Evolutionary conservation across 1,140 invertebrate species (phyloP).

Genomic region (Lysiphlebus fabarum): DNA sequence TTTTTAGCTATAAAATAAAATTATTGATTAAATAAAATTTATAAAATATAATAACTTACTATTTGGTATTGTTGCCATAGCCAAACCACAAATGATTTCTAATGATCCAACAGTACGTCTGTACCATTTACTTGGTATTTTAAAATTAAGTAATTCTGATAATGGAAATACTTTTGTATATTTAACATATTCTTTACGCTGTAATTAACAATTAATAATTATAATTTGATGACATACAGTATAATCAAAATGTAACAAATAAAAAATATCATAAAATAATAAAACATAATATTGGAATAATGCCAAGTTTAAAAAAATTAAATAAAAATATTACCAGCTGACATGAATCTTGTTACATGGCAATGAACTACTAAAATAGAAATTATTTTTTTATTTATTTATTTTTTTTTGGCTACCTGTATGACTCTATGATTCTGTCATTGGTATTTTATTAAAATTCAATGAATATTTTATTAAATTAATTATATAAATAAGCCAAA

Average conservation of each 20-base stretch:
- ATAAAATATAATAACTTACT: slow-evolving; percentile 73
- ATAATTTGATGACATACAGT: background rate
- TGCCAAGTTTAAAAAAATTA: slow-evolving; percentile 4
- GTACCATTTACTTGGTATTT: slow-evolving; percentile 91
- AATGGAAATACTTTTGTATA: slow-evolving; percentile 96
- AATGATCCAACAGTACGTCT: slow-evolving; percentile 80
- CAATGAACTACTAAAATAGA: slow-evolving; percentile 13
- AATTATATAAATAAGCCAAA: background rate
- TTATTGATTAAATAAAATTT: too few species aligned
- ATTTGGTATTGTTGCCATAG: slow-evolving; percentile 84
- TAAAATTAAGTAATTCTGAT: slow-evolving; percentile 75
- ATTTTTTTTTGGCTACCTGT: background rate
- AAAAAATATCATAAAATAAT: too few species aligned
- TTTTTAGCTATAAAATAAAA: too few species aligned
- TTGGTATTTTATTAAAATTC: background rate
- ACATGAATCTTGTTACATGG: slow-evolving; percentile 8
- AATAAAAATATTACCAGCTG: background rate
- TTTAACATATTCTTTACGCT: slow-evolving; percentile 95
- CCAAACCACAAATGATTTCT: slow-evolving; percentile 86
- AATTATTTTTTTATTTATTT: background rate
- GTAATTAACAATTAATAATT: slow-evolving; percentile 50
- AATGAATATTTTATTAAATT: background rate
- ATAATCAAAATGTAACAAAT: too few species aligned
- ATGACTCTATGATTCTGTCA: background rate
- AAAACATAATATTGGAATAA: slow-evolving; percentile 1